Evolutionary conservation across 30 jellyfish, hydroid and myxozoan species (phyloP), one percentile per base, ranked within the genome.

Genomic region (Aurelia aurita): DNA sequence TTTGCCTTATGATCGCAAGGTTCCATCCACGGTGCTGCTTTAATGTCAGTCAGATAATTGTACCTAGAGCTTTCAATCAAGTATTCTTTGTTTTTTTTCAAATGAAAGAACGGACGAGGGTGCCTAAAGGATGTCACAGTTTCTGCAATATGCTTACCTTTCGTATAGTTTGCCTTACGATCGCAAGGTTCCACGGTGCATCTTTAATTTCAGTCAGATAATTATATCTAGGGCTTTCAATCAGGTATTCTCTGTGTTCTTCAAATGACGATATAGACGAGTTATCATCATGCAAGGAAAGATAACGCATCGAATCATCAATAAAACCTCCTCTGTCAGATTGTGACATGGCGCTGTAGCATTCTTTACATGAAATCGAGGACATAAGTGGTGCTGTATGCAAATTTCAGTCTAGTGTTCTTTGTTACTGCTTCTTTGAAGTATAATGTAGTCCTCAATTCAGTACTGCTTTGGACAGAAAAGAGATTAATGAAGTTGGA

Each of bases 1-100:
- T 29, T 26, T 79, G 82, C 1, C 90, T 55, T 12, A 79, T 10
- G 20, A 54, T 31, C 3, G 47, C 61, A 66, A 54, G 44, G 31
- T 28, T 64, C 90, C 90, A 79, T 39, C 90, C 90, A 79, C 20
- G 90, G 90, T 7, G 64, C 90, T 39, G 28, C 81, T 32, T 79
- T 45, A 1, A 65, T 34, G 0, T 79, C 90, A 25, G 54, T 25
- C 61, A 79, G 31, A 66, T 79, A 79, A 26, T 45, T 79, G 62
- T 35, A 79, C 44, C 90, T 79, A 22, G 83, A 75, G 35, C 80
- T 79, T 26, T 79, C 83, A 6, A 79, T 79, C 78, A 79, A 43
- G 82, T 46, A 79, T 46, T 79, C 90, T 43, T 60, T 63, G 64
- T 65, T 43, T 14, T 65, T n/a, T 82, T 79, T 64, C 90, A 70